Conservation (phyloP, 2,113 vertebrate species). For the Pollachius pollachius region DNA sequence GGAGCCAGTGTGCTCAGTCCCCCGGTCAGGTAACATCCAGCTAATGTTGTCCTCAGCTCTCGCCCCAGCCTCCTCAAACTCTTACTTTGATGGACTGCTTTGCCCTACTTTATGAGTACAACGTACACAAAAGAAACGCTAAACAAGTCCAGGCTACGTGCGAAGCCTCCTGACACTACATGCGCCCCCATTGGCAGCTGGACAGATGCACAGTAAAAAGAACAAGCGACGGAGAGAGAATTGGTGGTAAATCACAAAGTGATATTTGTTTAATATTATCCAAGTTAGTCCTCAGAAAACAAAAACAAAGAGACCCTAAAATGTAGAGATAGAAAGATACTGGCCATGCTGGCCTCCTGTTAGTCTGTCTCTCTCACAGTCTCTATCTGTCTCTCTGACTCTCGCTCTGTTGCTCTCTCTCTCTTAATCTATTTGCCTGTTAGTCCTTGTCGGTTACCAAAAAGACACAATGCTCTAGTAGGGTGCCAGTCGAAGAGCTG, state of each 20-base stretch:
- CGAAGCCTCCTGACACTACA: too few relatives aligned
- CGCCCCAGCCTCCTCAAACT: too few relatives aligned
- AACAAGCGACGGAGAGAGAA: not conserved
- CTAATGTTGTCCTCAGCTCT: too few relatives aligned
- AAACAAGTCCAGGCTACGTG: too few relatives aligned
- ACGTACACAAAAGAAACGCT: too few relatives aligned
- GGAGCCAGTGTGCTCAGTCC: too few relatives aligned
- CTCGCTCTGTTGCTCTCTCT: conserved; percentile 23
- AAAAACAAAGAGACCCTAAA: conserved; percentile 29
- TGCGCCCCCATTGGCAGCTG: too few relatives aligned
- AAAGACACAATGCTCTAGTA: conserved; percentile 56
- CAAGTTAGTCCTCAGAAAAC: conserved; percentile 28
- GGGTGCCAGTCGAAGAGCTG: conserved; percentile 56
- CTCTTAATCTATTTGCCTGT: conserved; percentile 17
- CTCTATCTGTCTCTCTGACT: conserved; percentile 21
- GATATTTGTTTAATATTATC: not conserved
- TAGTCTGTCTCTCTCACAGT: conserved; percentile 31
- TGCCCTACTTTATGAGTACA: too few relatives aligned
- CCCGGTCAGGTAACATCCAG: too few relatives aligned
- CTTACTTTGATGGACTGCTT: too few relatives aligned
- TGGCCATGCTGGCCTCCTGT: conserved; percentile 6
- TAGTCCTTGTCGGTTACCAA: conserved; percentile 31
- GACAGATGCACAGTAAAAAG: not conserved
- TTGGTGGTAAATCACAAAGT: not conserved
- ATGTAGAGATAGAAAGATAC: conserved; percentile 20